Base-by-base conservation (phyloP, 2,888 invertebrate genomes). In the Andrena bicolor region DNA sequence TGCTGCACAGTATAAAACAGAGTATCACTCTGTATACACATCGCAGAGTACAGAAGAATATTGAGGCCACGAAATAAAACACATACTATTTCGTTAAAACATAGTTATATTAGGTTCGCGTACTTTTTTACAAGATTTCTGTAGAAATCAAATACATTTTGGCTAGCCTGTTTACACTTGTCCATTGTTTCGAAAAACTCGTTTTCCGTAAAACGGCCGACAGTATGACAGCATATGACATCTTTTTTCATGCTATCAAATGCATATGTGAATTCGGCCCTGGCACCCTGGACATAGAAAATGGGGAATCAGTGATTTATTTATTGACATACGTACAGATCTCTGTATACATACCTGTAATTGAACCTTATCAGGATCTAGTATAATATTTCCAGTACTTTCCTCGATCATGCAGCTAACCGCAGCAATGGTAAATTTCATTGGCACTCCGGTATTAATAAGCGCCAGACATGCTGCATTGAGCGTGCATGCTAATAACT, bases 391-490 rank as follows among this genome's bases (percentile, higher is more conserved):
- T 2, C 95, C 96, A 3, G 90, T 89, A 8, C 95, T 92, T 10
- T 95, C 94, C 82, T 96, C 95, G 7, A 98, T 94, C 73, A 96
- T 96, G 92, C 97, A 97, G 72, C 96, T 95, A 0, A 98, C 96
- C 0, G 97, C 97, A 6, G 97, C 98, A 90, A 98, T 96, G 48
- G 97, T 95, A 91, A 96, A 97, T 85, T 96, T 96, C 97, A 99
- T 96, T 16, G 97, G 95, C n/a, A 98, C 94, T 30, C 98, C 97
- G 0, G 98, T 96, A 94, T 98, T 97, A 0, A 99, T 94, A 41
- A 98, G 94, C 0, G 98, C 97, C 77, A 98, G 94, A 93, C 98
- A 98, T 0, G 96, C 95, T 30, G 97, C 96, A 95, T 99, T 99
- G 48, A 99, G 94, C 16, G 96, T 96, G 93, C 97, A 97, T 0